Evolutionary conservation across 2,888 invertebrate genomes (phyloP).

Genomic region (Sthenelais limicola): DNA sequence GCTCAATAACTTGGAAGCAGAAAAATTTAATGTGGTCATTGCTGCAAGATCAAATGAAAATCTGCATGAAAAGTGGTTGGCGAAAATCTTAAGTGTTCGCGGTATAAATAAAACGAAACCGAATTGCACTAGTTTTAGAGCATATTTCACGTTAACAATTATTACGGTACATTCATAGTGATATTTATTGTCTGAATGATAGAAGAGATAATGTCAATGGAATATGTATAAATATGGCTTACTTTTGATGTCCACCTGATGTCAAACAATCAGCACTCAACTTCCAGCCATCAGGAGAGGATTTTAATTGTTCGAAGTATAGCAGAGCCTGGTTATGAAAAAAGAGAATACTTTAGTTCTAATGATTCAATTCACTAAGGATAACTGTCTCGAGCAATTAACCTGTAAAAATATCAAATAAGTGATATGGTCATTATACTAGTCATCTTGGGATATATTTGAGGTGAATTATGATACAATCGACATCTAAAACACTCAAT

Average conservation of each 20-base stretch:
- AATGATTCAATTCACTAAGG: too few species aligned
- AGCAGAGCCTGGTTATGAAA: conserved; percentile 73
- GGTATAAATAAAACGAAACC: background rate
- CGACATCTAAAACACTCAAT: too few species aligned
- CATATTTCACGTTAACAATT: background rate
- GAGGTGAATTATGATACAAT: too few species aligned
- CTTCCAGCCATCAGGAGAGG: conserved; percentile 73
- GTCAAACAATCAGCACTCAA: conserved; percentile 72
- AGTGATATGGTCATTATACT: too few species aligned
- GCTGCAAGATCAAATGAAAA: conserved; percentile 54
- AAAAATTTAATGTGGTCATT: conserved; percentile 74
- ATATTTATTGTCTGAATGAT: too few species aligned
- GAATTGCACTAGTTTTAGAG: background rate
- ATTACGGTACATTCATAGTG: too few species aligned
- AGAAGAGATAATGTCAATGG: too few species aligned
- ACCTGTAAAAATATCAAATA: too few species aligned
- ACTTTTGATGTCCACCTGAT: conserved; percentile 63
- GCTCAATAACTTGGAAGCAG: conserved; percentile 75
- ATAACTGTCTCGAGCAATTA: too few species aligned
- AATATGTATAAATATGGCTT: too few species aligned
- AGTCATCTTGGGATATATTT: too few species aligned
- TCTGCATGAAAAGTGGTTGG: background rate
- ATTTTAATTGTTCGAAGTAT: conserved; percentile 74
- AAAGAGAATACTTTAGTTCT: too few species aligned
- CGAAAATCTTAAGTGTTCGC: background rate